Percentiles rank a stretch among this genome's conserved stretches.
Evolutionary conservation across 1,140 invertebrate species (phyloP).

Genomic region (Diploscapter pachys): DNA sequence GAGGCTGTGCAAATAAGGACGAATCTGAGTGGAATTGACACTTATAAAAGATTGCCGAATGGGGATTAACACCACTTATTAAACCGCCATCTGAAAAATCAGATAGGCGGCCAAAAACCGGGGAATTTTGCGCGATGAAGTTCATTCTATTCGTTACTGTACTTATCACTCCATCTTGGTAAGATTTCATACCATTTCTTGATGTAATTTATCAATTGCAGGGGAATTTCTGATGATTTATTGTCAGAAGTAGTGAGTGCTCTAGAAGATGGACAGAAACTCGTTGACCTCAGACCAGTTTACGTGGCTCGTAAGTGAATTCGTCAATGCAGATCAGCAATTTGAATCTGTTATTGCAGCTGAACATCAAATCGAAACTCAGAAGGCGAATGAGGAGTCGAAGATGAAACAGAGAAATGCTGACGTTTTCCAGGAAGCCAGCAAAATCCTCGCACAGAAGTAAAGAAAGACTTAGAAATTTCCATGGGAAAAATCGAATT

Average conservation of each 20-base stretch:
- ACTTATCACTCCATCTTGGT: no score
- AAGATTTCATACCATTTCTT: no score
- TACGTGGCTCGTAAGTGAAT: background rate
- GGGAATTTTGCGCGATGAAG: no score
- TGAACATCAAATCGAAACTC: background rate
- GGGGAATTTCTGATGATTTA: no score
- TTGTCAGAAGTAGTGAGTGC: background rate
- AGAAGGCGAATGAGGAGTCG: constrained; percentile 2
- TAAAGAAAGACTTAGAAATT: background rate
- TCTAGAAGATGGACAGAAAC: background rate
- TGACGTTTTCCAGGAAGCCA: background rate
- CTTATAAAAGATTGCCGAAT: no score
- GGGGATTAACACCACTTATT: no score
- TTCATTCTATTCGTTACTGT: no score
- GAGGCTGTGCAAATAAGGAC: no score
- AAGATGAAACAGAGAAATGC: background rate
- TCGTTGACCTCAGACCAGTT: background rate
- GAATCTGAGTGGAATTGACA: no score
- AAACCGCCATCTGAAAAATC: no score
- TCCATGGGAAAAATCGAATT: background rate
- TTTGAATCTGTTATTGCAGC: background rate
- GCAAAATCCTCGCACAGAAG: background rate
- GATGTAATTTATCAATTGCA: no score
- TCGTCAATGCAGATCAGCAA: background rate
- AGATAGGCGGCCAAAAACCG: no score